Evolutionary conservation across 2,113 vertebrate genomes (phyloP), one percentile per base, ranked within the genome.

Genomic region (Microcebus lehilahytsara): DNA sequence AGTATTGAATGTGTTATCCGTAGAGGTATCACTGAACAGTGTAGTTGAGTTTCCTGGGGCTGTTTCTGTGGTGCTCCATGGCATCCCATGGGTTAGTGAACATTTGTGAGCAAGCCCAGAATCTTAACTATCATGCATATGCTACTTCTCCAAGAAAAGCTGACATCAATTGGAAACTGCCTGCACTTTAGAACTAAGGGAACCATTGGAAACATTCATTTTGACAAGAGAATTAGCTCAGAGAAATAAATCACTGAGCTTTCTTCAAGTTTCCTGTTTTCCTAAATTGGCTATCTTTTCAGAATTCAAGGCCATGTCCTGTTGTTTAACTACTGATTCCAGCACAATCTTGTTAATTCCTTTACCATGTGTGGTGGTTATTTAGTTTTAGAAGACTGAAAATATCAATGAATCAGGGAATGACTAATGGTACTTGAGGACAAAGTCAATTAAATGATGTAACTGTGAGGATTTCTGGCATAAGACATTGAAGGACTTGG

Each of bases 311-410:
- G 20, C 27, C 1, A 2, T 53, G 20, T 20, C 42, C n/a, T 25
- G 9, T 40, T 37, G 16, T 62, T 89, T 84, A 77, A 75, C 80
- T 92, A 93, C 27, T 62, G 53, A 85, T 58, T 92, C 69, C 60
- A n/a, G 80, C 51, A 40, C 11, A 92, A 17, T 89, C 49, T 32
- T 14, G 9, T 64, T 67, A n/a, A 64, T 87, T 86, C 83, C 64
- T 93, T 72, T 46, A 85, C 40, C 13, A 11, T 3, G 34, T 90
- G 42, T 69, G 34, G 71, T 51, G 34, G 79, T 64, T 74, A n/a
- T 85, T 89, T 84, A 53, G 86, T 83, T 74, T 92, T 60, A 90
- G 69, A 95, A 62, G 71, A 92, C 27, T 87, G 79, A 93, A 96
- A 78, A 66, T 25, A 46, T 72, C 19, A 19, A 11, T 83, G 78